Base-by-base conservation (phyloP, 2,113 vertebrate species). In the Psittacara wagleri region DNA sequence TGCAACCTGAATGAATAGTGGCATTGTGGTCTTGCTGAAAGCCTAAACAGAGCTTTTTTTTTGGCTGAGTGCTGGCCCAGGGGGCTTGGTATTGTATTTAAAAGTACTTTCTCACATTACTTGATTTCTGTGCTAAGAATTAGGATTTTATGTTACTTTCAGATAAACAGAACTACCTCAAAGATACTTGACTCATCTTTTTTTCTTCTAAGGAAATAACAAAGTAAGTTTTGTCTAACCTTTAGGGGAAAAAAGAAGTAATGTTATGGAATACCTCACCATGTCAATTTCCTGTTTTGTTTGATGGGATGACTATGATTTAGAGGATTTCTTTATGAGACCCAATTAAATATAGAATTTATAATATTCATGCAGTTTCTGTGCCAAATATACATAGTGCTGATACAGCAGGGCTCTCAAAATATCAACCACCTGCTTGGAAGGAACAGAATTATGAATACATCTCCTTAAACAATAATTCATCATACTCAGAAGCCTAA, bases 361-460 rank as follows among this genome's bases (percentile, higher is more conserved):
- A 87, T 93, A 96, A 95, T 92, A 95, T 96, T 91, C 83, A 86
- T 94, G 95, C 92, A 93, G 83, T 94, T 95, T 94, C 80, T 93
- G 49, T 96, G 88, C 95, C 95, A 96, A 96, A 96, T 96, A 96
- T 96, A 95, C 94, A 86, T 73, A 95, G 78, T 96, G 96, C 96
- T 97, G 96, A 96, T 95, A 72, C 95, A 96, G 94, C 96, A 96
- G 94, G 90, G 92, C 95, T 90, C 95, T 94, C 96, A 94, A 96
- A 97, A 97, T 96, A 96, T 85, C 94, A 97, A 85, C 86, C 96
- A 97, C 95, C 96, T 97, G 96, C 96, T 95, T 97, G 91, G 88
- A 88, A 96, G 95, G 77, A 96, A 76, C 88, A 6, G 83, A 89
- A 88, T 96, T 94, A 92, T 82, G 96, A 96, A 96, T 92, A 76